phyloP scores from a whole-genome alignment of 2,888 invertebrate species.

The Mylabris sibirica region DNA sequence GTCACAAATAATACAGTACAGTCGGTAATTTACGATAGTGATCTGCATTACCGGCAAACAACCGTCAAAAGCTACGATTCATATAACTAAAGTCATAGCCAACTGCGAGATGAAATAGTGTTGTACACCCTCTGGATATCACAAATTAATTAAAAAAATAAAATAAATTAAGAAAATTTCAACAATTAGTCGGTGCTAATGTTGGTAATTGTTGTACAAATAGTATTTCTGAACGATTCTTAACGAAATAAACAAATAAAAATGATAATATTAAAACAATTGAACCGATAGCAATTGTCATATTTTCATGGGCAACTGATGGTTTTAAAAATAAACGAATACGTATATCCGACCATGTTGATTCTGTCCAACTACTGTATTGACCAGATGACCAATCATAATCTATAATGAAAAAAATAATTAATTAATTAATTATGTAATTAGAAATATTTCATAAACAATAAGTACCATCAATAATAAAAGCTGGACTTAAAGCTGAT shows the following conservation, averaged over 20 bases:
- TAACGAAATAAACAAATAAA: slow-evolving; percentile 64
- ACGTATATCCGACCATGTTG: slow-evolving; percentile 78
- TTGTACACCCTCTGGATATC: no score
- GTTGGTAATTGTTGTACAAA: slow-evolving; percentile 52
- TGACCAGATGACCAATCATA: slow-evolving; percentile 78
- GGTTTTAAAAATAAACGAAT: slow-evolving; percentile 82
- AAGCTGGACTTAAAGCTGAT: slow-evolving; percentile 84
- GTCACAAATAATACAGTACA: no score
- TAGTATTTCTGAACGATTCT: slow-evolving; percentile 62
- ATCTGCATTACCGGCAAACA: no score
- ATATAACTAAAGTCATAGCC: no score
- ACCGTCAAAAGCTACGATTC: no score
- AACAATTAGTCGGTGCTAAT: slow-evolving; percentile 48
- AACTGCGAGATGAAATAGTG: no score
- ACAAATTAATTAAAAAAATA: neutral
- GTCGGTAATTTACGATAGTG: no score
- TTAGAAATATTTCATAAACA: neutral
- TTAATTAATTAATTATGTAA: neutral
- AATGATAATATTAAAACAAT: slow-evolving; percentile 63
- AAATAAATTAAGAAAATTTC: slow-evolving; percentile 15
- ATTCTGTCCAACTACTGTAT: slow-evolving; percentile 91
- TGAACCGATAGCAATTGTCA: slow-evolving; percentile 66
- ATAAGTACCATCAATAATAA: slow-evolving; percentile 71
- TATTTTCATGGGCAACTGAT: slow-evolving; percentile 66
- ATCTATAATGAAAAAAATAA: slow-evolving; percentile 61